Evolutionary conservation across 2,797 vertebrate species (phyloP).

Genomic region (Dendrocincla tyrannina): DNA sequence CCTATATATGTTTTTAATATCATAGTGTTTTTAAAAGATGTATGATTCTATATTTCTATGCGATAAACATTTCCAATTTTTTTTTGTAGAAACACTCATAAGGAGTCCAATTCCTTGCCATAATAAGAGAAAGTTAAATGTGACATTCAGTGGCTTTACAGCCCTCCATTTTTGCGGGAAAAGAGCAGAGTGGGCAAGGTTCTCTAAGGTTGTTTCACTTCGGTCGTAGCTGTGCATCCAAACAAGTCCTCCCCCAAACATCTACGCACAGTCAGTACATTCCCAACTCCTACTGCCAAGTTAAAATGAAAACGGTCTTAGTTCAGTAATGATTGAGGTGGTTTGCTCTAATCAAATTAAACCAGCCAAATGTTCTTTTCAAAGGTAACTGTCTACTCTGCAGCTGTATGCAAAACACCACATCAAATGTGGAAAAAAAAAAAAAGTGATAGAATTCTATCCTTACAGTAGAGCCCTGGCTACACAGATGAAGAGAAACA

Average conservation of each 20-base stretch:
- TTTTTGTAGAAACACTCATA: background rate
- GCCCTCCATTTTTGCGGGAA: background rate
- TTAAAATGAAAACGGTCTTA: slow-evolving; percentile 82
- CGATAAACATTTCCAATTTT: background rate
- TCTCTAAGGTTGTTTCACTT: slow-evolving; percentile 56
- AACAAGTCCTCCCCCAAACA: slow-evolving; percentile 66
- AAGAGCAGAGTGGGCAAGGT: background rate
- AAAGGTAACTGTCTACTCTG: slow-evolving; percentile 87
- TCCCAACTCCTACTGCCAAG: slow-evolving; percentile 81
- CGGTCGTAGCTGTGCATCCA: slow-evolving; percentile 55
- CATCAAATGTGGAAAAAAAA: slow-evolving; percentile 76
- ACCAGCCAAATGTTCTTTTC: slow-evolving; percentile 85
- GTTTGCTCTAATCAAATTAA: slow-evolving; percentile 87
- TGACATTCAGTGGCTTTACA: background rate
- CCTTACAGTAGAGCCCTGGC: slow-evolving; percentile 73
- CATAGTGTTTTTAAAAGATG: background rate
- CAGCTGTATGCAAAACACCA: slow-evolving; percentile 88
- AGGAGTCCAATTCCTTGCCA: background rate
- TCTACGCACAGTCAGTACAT: slow-evolving; percentile 75
- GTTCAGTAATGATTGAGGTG: slow-evolving; percentile 86
- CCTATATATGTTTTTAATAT: background rate
- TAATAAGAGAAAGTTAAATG: background rate
- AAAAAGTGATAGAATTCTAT: slow-evolving; percentile 78
- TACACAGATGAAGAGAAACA: slow-evolving; percentile 75
- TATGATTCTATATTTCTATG: background rate